Conservation (phyloP, 2,888 invertebrate genomes). For the Synanthedon myopaeformis region DNA sequence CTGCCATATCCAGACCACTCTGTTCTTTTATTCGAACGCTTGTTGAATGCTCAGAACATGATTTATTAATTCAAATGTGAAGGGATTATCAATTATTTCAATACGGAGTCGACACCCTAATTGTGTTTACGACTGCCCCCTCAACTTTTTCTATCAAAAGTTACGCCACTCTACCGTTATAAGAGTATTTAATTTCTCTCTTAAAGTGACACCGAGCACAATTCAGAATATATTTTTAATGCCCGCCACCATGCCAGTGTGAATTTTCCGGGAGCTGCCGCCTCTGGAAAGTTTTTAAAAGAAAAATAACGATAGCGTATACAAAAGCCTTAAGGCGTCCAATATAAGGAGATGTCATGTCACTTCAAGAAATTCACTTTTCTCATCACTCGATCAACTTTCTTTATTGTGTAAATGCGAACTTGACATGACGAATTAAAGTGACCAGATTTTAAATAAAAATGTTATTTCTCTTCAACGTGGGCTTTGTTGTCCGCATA, state of each 20-base stretch:
- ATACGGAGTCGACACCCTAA: conserved; percentile 23
- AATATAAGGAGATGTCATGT: not conserved
- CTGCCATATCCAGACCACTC: no score
- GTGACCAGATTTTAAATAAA: not conserved
- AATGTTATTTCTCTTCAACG: no score
- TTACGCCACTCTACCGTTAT: conserved; percentile 37
- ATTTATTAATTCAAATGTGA: no score
- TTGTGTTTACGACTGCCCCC: conserved; percentile 51
- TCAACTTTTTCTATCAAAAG: conserved; percentile 65
- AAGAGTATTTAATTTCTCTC: conserved; percentile 56
- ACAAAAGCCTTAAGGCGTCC: not conserved
- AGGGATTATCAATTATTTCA: no score
- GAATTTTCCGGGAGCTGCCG: not conserved
- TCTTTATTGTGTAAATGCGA: not conserved
- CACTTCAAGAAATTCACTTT: not conserved
- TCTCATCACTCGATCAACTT: not conserved
- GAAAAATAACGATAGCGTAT: not conserved
- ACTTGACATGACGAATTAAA: not conserved
- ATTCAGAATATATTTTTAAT: conserved; percentile 33
- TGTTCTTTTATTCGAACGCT: no score
- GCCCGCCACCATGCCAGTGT: not conserved
- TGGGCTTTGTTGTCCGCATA: no score
- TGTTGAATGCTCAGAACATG: no score
- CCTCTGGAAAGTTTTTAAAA: not conserved
- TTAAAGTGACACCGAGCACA: conserved; percentile 44